phyloP scores from a whole-genome alignment of 2,113 vertebrate genomes.

The Ascaphus truei region DNA sequence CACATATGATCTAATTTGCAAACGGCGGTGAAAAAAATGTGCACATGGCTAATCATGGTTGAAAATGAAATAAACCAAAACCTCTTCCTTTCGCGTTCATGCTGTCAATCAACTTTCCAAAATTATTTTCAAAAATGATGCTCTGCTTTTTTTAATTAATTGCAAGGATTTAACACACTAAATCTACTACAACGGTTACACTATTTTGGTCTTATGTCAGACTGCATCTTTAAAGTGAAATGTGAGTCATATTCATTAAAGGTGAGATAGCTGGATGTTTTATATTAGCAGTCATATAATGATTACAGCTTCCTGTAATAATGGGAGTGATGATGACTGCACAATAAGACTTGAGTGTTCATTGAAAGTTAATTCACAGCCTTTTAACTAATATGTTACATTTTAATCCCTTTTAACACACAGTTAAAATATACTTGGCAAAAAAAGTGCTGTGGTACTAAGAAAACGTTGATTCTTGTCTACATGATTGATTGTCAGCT shows the following conservation, averaged over 20 bases:
- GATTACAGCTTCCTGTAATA: slow-evolving; percentile 65
- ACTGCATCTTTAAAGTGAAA: slow-evolving; percentile 52
- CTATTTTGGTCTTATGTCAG: not conserved
- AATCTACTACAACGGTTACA: not conserved
- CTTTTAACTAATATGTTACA: slow-evolving; percentile 60
- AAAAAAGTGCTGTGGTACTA: slow-evolving; percentile 22
- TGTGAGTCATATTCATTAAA: slow-evolving; percentile 63
- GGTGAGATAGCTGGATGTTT: slow-evolving; percentile 53
- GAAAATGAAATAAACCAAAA: too few relatives aligned
- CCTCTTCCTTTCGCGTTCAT: too few relatives aligned
- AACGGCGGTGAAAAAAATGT: too few relatives aligned
- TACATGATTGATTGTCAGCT: not conserved
- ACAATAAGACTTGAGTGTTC: slow-evolving; percentile 67
- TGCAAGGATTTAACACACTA: too few relatives aligned
- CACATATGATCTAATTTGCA: too few relatives aligned
- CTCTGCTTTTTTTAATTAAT: too few relatives aligned
- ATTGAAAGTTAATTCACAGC: slow-evolving; percentile 65
- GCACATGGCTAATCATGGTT: too few relatives aligned
- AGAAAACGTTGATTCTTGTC: slow-evolving; percentile 16
- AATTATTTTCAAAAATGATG: too few relatives aligned
- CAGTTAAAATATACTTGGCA: slow-evolving; percentile 44
- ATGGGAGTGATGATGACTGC: slow-evolving; percentile 55
- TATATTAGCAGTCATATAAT: slow-evolving; percentile 54
- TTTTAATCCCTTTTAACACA: slow-evolving; percentile 48
- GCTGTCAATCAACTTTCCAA: too few relatives aligned